These are phyloP conservation scores for Agrochola circellaris DNA, from an alignment of 2,888 invertebrate genomes.

Conservation along the genomic window DNA sequence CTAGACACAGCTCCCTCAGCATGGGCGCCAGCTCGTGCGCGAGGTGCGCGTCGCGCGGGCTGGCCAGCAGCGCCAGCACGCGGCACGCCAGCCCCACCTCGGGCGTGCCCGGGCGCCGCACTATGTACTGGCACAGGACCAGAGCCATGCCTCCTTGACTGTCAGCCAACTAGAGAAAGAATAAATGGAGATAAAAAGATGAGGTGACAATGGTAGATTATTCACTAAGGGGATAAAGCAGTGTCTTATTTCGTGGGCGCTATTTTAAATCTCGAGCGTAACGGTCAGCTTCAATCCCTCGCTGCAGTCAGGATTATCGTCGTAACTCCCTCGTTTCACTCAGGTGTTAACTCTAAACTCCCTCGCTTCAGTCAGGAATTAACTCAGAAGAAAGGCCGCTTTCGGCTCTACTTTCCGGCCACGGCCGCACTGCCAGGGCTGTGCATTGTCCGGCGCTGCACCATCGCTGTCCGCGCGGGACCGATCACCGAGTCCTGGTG, in stretches of 20 bases:
- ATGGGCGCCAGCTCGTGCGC: constrained; percentile 78
- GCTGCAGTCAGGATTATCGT: not conserved
- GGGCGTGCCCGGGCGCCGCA: constrained; percentile 75
- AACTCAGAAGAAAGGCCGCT: no score
- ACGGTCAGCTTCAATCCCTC: not conserved
- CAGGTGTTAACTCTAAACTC: no score
- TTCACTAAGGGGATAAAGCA: no score
- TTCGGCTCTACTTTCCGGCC: no score
- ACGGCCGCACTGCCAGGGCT: no score
- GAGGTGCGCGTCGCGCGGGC: constrained; percentile 80
- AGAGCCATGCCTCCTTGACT: constrained; percentile 87
- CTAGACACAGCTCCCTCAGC: constrained; percentile 75
- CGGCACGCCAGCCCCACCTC: constrained; percentile 83
- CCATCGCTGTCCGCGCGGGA: no score
- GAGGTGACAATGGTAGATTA: no score
- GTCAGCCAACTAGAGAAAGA: constrained; percentile 76
- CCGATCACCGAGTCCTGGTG: no score
- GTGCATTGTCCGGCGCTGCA: no score
- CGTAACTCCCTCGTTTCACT: no score
- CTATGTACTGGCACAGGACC: constrained; percentile 78
- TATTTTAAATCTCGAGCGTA: not conserved
- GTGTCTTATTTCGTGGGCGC: not conserved
- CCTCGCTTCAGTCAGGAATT: no score
- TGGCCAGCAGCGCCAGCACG: constrained; percentile 84
- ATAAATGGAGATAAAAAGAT: not conserved